Evolutionary conservation across 1,140 invertebrate species (phyloP), one percentile per base, ranked within the genome.

Genomic region (Drosophila pseudoobscura): DNA sequence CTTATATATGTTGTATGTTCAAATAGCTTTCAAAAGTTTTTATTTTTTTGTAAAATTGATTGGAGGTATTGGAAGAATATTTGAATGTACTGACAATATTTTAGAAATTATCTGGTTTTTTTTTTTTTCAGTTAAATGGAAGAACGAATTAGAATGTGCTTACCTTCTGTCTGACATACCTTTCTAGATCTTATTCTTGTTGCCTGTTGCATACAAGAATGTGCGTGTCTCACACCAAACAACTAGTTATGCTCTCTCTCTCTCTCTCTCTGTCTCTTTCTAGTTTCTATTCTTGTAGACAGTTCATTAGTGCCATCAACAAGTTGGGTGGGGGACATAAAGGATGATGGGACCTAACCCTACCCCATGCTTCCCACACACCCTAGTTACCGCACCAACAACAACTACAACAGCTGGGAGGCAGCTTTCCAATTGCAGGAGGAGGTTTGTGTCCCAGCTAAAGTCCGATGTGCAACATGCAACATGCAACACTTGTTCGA

Each of bases 231-330:
- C 35, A 60, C 35, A 1, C 24, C 41, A 8, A 43, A 22, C 20
- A 53, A 57, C 66, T 41, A 66, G 45, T 24, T 59, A 22, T 52
- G 64, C 68, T 39, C 44, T 44, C 29, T 52, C 46, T 63, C 11
- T 63, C 11, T 44, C 22, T 53, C 54, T 58, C 44, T 61, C 41
- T 56, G 55, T 55, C 35, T 17, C 29, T 11, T 45, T 26, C 6
- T 50, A 45, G 66, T 77, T 80, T 87, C 82, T 85, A 87, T 85
- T 85, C 82, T 87, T 76, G 78, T 80, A 85, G 82, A 87, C 82
- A 85, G 82, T 85, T 85, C 74, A 85, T 85, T 85, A 85, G 87
- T 80, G 82, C 75, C 87, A 85, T 80, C 74, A 78, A 71, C 74
- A 73, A 72, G 71, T 46, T 49, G 55, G 74, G 62, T 59, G 49